Evolutionary conservation across 2,113 vertebrate species (phyloP).

Genomic region (Tenrec ecaudatus): DNA sequence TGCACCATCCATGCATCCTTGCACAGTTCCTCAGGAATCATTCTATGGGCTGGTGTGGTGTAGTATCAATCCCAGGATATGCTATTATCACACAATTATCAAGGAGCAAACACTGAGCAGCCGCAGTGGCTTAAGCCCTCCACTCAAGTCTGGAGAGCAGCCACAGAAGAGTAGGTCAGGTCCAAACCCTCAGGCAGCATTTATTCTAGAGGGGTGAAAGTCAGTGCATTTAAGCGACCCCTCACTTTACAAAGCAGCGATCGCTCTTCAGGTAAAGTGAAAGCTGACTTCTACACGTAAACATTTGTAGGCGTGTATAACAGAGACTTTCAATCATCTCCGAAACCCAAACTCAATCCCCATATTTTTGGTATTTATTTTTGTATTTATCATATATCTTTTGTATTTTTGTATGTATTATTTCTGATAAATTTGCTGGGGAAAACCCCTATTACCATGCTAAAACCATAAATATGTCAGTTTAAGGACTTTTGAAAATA

Average conservation of each 20-base stretch:
- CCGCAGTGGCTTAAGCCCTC: not conserved
- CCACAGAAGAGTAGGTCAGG: not conserved
- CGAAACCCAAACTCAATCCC: not conserved
- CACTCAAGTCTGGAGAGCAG: not conserved
- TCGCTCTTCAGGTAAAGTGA: not conserved
- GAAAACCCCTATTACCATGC: too few species aligned
- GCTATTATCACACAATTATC: not conserved
- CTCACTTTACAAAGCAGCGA: not conserved
- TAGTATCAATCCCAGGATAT: not conserved
- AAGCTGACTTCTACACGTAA: not conserved
- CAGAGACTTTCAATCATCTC: not conserved
- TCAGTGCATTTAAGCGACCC: not conserved
- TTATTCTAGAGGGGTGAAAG: not conserved
- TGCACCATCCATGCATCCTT: not conserved
- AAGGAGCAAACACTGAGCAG: conserved; percentile 4
- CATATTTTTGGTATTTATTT: not conserved
- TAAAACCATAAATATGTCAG: too few species aligned
- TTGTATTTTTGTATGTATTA: not conserved
- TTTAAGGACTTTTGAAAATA: too few species aligned
- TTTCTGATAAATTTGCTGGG: too few species aligned
- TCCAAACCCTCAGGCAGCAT: not conserved
- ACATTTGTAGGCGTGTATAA: not conserved
- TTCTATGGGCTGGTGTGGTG: not conserved
- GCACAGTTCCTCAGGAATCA: not conserved
- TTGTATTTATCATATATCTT: too few species aligned